These are phyloP conservation scores for Hylaeus anthracinus DNA, from an alignment of 1,140 invertebrate genomes.

Conservation along the genomic window DNA sequence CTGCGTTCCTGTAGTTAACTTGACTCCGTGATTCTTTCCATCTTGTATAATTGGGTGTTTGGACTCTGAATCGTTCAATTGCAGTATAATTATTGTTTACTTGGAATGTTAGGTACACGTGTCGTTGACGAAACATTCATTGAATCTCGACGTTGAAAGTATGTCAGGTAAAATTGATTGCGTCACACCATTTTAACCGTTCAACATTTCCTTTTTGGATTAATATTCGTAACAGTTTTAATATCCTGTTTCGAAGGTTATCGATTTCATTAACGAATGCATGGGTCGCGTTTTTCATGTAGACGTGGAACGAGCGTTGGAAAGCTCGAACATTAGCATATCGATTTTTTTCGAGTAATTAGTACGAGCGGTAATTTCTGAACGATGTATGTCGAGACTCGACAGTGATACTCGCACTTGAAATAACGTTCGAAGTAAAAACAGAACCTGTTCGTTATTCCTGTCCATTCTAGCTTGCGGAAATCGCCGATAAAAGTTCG, in stretches of 20 bases:
- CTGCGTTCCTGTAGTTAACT: no score
- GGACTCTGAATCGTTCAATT: no score
- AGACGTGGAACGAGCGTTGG: neutral
- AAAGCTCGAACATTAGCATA: neutral
- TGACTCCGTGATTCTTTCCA: no score
- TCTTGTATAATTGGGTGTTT: no score
- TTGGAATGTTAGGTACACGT: no score
- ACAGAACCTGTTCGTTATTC: neutral
- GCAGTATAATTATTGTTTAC: no score
- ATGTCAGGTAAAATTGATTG: no score
- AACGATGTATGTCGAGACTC: slow-evolving; percentile 3
- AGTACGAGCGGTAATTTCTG: neutral
- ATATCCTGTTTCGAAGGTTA: neutral
- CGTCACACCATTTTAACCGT: no score
- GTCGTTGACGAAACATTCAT: no score
- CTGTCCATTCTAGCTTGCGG: neutral
- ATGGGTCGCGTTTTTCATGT: neutral
- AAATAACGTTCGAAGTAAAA: neutral
- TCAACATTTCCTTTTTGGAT: no score
- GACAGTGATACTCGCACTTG: neutral
- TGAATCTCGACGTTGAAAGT: no score
- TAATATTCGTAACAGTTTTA: no score
- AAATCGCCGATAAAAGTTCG: neutral
- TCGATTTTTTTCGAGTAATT: neutral
- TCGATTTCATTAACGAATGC: slow-evolving; percentile 1